Evolutionary conservation across 1,140 invertebrate species (phyloP), one percentile per base, ranked within the genome.

Genomic region (Bicyclus anynana): DNA sequence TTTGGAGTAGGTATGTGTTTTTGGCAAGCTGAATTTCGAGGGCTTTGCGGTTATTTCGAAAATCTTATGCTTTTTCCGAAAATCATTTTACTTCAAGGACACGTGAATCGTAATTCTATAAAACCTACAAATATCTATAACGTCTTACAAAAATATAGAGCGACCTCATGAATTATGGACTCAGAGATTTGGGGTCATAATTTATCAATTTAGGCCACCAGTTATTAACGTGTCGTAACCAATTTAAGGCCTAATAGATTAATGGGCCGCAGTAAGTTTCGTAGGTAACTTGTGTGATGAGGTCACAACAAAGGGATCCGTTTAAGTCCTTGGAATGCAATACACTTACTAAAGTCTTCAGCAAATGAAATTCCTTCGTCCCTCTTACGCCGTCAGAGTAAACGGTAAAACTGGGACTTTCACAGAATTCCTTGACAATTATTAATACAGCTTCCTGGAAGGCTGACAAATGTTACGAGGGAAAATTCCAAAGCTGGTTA

Each of bases 311-410:
- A 55, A 65, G 58, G 53, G 62, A 65, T 54, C 64, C 50, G 51
- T 66, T 54, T 62, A 62, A 56, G 64, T 55, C 53, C 48, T 49
- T 20, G 5, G 52, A 53, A 53, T 33, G 10, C 29, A 33, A 33
- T 33, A 40, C 13, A 9, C 1, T 23, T 23, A 62, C 54, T 62
- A 60, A 62, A 53, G 55, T 61, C 46, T 52, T 64, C 55, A 53
- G 29, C n/a, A 63, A 71, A 71, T 71, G 56, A 68, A 68, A 71
- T 68, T 72, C 69, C 63, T 56, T 51, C 27, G 62, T 62, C 56
- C 65, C 54, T 57, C 56, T 40, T 49, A 20, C 9, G 13, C 27
- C 50, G 23, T 26, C 50, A 9, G 49, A 12, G 20, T 51, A 51
- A 51, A 49, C 35, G 14, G 23, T 53, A 16, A 27, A 42, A 37